Percentiles rank a stretch among this genome's conserved stretches.
Conservation (phyloP, 2,797 vertebrate species). For the Chaenodraco wilsoni region DNA sequence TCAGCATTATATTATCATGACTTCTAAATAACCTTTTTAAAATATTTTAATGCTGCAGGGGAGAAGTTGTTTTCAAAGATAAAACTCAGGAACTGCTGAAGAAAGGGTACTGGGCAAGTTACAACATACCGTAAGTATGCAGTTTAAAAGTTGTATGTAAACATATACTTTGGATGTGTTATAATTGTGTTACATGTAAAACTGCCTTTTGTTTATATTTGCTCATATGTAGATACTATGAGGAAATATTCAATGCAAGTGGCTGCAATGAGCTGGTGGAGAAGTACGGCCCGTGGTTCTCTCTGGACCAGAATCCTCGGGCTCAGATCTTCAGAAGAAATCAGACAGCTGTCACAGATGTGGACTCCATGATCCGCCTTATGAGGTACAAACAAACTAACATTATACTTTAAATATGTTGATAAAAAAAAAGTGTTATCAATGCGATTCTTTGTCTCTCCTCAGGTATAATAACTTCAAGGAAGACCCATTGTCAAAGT, state of each 20-base stretch:
- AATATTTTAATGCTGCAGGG: slow-evolving; percentile 78
- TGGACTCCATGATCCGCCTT: slow-evolving; percentile 91
- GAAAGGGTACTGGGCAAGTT: slow-evolving; percentile 95
- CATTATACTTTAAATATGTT: background rate
- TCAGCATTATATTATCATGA: background rate
- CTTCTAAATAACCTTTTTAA: background rate
- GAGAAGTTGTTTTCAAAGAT: slow-evolving; percentile 84
- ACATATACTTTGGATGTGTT: background rate
- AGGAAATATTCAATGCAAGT: slow-evolving; percentile 90
- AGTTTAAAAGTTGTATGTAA: background rate
- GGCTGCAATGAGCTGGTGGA: slow-evolving; percentile 88
- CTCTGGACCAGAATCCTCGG: slow-evolving; percentile 87
- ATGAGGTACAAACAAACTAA: slow-evolving; percentile 86
- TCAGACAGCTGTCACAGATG: slow-evolving; percentile 86
- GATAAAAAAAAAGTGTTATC: background rate
- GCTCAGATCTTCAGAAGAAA: slow-evolving; percentile 94
- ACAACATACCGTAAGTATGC: slow-evolving; percentile 91
- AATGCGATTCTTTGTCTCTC: slow-evolving; percentile 5
- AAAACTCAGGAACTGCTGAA: slow-evolving; percentile 87
- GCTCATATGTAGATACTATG: slow-evolving; percentile 84
- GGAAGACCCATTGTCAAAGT: slow-evolving; percentile 89
- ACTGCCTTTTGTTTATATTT: background rate
- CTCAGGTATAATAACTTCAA: slow-evolving; percentile 92
- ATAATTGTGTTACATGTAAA: background rate
- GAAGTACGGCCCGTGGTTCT: slow-evolving; percentile 93